Percentiles rank a stretch among this genome's conserved stretches.
Evolutionary conservation across 2,797 vertebrate species (phyloP).

Genomic region (Hipposideros larvatus): DNA sequence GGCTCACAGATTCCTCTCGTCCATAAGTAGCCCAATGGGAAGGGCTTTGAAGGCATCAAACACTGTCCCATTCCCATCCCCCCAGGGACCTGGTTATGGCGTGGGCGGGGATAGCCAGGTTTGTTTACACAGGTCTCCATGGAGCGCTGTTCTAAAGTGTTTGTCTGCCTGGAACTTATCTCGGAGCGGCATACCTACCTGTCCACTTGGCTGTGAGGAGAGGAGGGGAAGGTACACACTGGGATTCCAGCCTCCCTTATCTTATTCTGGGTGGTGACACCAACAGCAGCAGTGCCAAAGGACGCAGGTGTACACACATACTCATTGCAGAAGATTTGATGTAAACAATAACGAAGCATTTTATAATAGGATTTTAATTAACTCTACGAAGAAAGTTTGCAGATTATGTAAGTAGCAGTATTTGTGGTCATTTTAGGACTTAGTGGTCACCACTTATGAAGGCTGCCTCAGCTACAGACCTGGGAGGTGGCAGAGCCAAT

Average conservation of each 20-base stretch:
- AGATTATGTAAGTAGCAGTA: not conserved
- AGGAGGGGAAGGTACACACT: not conserved
- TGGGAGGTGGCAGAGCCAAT: not conserved
- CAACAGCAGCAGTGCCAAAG: not conserved
- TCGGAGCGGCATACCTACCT: constrained; percentile 25
- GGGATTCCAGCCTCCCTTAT: constrained; percentile 42
- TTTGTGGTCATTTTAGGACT: constrained; percentile 36
- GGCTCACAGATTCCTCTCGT: not conserved
- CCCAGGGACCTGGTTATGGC: not conserved
- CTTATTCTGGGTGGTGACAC: constrained; percentile 8
- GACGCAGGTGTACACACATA: not conserved
- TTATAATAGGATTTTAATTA: not conserved
- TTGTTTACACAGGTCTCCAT: not conserved
- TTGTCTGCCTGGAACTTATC: constrained; percentile 45
- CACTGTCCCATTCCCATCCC: fast-evolving
- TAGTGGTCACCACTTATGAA: not conserved
- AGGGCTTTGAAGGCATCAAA: not conserved
- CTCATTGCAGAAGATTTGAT: not conserved
- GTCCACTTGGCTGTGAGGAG: not conserved
- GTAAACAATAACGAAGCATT: not conserved
- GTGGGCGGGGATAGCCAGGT: not conserved
- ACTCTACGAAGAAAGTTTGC: not conserved
- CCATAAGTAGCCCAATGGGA: not conserved
- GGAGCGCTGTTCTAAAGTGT: constrained; percentile 9
- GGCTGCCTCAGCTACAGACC: not conserved